Evolutionary conservation across 2,113 vertebrate species (phyloP).

Genomic region (Pseudorhombus dupliciocellatus): DNA sequence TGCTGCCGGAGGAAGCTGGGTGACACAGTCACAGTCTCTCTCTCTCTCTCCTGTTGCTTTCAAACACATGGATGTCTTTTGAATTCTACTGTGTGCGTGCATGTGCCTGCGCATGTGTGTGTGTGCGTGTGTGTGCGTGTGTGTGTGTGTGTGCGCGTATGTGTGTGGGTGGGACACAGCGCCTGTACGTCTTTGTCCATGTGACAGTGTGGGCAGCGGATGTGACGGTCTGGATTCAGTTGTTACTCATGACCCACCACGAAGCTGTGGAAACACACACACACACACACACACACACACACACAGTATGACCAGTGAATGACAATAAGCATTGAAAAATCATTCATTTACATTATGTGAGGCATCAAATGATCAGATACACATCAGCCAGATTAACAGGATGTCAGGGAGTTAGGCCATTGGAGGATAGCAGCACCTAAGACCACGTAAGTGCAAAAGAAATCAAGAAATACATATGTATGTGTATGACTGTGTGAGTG

Average conservation of each 20-base stretch:
- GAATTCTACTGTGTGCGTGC: slow-evolving; percentile 31
- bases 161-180: slow-evolving; percentile 41
- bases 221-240: slow-evolving; percentile 65
- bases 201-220: slow-evolving; percentile 67
- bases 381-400: not conserved
- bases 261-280: slow-evolving; percentile 83
- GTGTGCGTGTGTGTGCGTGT: not conserved
- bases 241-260: slow-evolving; percentile 97
- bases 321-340: not conserved
- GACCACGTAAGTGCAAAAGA: too few species aligned
- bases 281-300: not conserved
- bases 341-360: not conserved
- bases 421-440: too few species aligned
- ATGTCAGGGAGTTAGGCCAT: not conserved
- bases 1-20: slow-evolving; percentile 42
- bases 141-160: slow-evolving; percentile 4
- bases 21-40: slow-evolving; percentile 29
- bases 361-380: not conserved
- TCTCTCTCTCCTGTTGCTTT: slow-evolving; percentile 55
- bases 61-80: slow-evolving; percentile 55
- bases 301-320: not conserved
- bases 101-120: slow-evolving; percentile 7
- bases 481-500: too few species aligned
- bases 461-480: too few species aligned
- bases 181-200: slow-evolving; percentile 53